These are phyloP conservation scores for Blennius ocellaris DNA, from an alignment of 2,113 vertebrate genomes.

Conservation along the genomic window DNA sequence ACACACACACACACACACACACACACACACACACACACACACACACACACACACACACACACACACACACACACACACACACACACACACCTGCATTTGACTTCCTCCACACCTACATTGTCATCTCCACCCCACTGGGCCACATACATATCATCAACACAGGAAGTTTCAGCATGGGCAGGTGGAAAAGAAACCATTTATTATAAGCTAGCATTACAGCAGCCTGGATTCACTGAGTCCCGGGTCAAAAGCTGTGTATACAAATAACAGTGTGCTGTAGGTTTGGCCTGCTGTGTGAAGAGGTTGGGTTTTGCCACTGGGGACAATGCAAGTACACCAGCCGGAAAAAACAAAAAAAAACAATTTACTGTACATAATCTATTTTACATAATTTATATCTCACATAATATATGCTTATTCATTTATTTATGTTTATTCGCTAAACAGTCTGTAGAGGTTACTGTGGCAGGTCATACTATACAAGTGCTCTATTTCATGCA, in stretches of 20 bases:
- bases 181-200: constrained; percentile 72
- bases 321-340: constrained; percentile 23
- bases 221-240: constrained; percentile 44
- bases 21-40: no score
- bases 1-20: no score
- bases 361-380: no score
- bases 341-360: constrained; percentile 37
- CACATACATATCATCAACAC: constrained; percentile 77
- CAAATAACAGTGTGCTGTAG: constrained; percentile 54
- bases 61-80: constrained; percentile 15
- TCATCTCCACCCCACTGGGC: constrained; percentile 63
- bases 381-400: not conserved
- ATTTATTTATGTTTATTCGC: not conserved
- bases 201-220: constrained; percentile 56
- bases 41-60: no score
- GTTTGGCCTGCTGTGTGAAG: constrained; percentile 27
- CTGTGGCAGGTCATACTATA: not conserved
- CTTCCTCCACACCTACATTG: constrained; percentile 76
- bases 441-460: not conserved
- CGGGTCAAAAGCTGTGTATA: constrained; percentile 38
- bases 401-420: not conserved
- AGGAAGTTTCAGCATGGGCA: constrained; percentile 71
- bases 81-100: constrained; percentile 70
- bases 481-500: constrained; percentile 26
- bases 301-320: constrained; percentile 30